Base-by-base conservation (phyloP, 2,888 invertebrate species). In the Thecocarcelia acutangulata region DNA sequence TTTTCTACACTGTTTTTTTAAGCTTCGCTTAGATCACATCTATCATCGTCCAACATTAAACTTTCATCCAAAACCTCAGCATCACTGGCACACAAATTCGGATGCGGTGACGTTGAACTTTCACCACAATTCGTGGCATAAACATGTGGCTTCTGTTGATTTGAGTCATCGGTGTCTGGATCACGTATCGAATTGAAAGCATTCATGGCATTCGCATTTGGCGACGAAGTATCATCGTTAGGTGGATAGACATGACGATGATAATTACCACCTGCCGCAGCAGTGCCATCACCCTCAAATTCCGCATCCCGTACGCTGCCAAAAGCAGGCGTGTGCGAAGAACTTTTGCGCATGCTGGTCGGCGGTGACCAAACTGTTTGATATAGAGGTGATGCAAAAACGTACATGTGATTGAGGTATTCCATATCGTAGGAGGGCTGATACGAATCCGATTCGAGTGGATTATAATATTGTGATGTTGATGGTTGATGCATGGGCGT, bases 341-440 rank as follows among this genome's bases (percentile, higher is more conserved):
- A 90, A 61, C 90, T 89, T 83, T 90, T 90, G 5, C 90, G 85
- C 83, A 90, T 84, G 70, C 90, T 90, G 3, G 91, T 89, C 37
- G 91, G 91, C 17, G 91, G 91, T 24, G 91, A 91, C 91, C 91
- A 91, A 0, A 90, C 88, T 0, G 90, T 90, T 84, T 91, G 91
- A 74, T 91, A 91, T 6, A 91, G 85, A 2, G 91, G 91, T 70
- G 91, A 91, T 5, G 90, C 90, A 68, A 91, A 91, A 9, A 90
- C 90, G 72, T 91, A 91, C 87, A 91, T 90, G 56, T 89, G 90
- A 83, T 90, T 90, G 15, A 89, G 86, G 69, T 89, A 89, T 84
- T 90, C 90, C 84, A 89, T 89, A 83, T 91, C 91, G 54, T 91
- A 91, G 79, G 91, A 91, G 37, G 91, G 91, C 83, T 89, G 86